These are phyloP conservation scores for Tokudaia tokunoshimensis DNA, from an alignment of 2,797 vertebrate species.

Conservation along the genomic window DNA sequence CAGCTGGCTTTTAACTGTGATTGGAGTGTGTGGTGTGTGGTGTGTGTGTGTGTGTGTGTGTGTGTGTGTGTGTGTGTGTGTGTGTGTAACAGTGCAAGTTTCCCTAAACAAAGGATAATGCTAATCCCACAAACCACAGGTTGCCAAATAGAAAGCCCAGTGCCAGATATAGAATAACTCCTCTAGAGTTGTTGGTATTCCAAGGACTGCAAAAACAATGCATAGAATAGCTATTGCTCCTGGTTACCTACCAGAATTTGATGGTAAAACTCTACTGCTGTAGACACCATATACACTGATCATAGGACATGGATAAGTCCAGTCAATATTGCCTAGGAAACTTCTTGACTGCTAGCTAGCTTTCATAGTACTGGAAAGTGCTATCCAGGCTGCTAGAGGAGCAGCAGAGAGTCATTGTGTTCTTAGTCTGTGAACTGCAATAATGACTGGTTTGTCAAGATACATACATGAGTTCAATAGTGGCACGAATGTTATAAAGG, in stretches of 20 bases:
- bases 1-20: not conserved
- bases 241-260: not conserved
- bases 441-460: not conserved
- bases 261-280: no score
- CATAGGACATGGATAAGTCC: not conserved
- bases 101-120: not conserved
- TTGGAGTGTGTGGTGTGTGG: not conserved
- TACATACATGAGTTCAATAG: not conserved
- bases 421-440: not conserved
- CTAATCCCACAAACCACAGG: not conserved
- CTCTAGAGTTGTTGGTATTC: not conserved
- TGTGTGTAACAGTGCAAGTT: not conserved
- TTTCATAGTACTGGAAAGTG: not conserved
- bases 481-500: not conserved
- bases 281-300: not conserved
- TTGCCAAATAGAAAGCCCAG: not conserved
- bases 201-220: not conserved
- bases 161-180: not conserved
- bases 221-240: not conserved
- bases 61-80: not conserved
- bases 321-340: not conserved
- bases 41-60: not conserved
- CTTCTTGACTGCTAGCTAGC: not conserved
- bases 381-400: not conserved
- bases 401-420: not conserved